Base-by-base conservation (phyloP, 2,797 vertebrate species). In the Rhincodon typus region DNA sequence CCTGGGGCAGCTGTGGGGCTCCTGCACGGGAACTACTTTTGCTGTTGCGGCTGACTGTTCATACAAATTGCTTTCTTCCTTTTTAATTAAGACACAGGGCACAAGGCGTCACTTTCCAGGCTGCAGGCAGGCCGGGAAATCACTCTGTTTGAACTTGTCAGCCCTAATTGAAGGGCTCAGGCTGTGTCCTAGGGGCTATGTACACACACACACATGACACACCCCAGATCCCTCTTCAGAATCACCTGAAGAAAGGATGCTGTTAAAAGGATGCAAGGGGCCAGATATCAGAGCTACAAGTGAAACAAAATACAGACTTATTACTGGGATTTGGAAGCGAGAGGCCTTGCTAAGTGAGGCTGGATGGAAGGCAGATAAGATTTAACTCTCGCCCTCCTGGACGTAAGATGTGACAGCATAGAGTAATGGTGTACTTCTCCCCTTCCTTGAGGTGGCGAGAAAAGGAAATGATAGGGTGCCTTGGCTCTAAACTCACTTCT, bases 41-140 rank as follows among this genome's bases (percentile, higher is more conserved):
- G 62, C 62, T 69, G 66, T 69, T 69, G 66, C 66, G 23, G 21
- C 7, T 69, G 62, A 69, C 90, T 93, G 62, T 69, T 93, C 62
- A 93, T 93, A 93, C 90, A 93, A 93, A 93, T 93, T 93, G 90
- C 90, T 67, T 69, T 42, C 42, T 93, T 93, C 90, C 90, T 93
- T 67, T 69, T 93, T 93, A 93, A 93, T 93, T 93, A 93, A 93
- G 66, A 93, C 38, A 23, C 38, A 7, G 21, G 90, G 90, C n/a
- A 25, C 21, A 93, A 69, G 19, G 67, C 87, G 62, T 93, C 90
- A 69, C 90, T 93, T 93, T 93, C 90, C 90, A 93, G 21, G 90
- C 90, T 93, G 66, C 90, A 25, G 90, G 90, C 90, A 12, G 62
- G 90, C 62, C 42, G 62, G 34, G n/a, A 66, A 62, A 42, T 69